phyloP scores from a whole-genome alignment of 1,140 invertebrate genomes.

The Drosophila melanica region DNA sequence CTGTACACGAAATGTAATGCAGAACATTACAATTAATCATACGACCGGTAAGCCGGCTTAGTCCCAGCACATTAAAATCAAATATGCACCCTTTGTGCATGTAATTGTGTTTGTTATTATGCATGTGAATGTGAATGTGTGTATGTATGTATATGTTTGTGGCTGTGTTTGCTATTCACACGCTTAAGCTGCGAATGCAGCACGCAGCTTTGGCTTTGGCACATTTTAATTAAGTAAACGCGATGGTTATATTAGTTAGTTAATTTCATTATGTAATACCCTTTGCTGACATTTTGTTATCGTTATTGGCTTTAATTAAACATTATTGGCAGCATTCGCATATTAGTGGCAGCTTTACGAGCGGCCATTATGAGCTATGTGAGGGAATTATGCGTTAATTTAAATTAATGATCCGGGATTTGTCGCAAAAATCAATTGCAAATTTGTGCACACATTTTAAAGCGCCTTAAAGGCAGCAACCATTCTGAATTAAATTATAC shows the following conservation, averaged over 20 bases:
- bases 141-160: constrained; percentile 1
- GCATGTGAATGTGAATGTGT: background rate
- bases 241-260: constrained; percentile 71
- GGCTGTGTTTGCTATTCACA: constrained; percentile 42
- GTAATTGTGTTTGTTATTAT: constrained; percentile 25
- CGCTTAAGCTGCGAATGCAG: constrained; percentile 49
- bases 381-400: constrained; percentile 71
- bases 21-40: constrained; percentile 77
- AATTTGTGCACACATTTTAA: constrained; percentile 18
- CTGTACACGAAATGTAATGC: constrained; percentile 60
- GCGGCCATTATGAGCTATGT: constrained; percentile 54
- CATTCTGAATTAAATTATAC: constrained; percentile 39
- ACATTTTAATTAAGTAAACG: constrained; percentile 77
- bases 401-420: constrained; percentile 57
- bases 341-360: constrained; percentile 71
- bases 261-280: constrained; percentile 75
- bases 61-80: constrained; percentile 67
- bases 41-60: constrained; percentile 73
- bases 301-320: constrained; percentile 79
- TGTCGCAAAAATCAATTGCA: constrained; percentile 48
- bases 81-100: constrained; percentile 52
- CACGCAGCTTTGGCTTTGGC: constrained; percentile 34
- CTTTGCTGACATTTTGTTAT: constrained; percentile 45
- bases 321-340: constrained; percentile 71
- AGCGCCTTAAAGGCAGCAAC: constrained; percentile 29